These are phyloP conservation scores for Galemys pyrenaicus DNA, from an alignment of 2,113 vertebrate genomes.

Conservation along the genomic window DNA sequence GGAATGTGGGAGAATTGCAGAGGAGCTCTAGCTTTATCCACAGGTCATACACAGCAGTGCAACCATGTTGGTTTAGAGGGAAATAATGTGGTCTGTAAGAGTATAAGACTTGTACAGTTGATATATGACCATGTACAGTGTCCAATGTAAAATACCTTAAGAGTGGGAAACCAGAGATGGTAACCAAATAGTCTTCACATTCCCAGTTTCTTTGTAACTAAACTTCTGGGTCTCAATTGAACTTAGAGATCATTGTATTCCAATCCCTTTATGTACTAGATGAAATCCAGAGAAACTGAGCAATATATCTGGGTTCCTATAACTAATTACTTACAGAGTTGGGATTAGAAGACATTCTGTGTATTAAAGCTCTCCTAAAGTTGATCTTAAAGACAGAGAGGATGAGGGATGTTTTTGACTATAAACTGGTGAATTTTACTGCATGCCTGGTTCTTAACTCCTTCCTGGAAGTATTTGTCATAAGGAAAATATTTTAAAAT, in stretches of 20 bases:
- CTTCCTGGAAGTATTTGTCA: conserved; percentile 21
- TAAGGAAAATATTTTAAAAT: neutral
- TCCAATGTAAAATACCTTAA: neutral
- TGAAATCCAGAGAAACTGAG: neutral
- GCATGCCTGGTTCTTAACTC: neutral
- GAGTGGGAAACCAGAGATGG: neutral
- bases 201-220: neutral
- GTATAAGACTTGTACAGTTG: neutral
- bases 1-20: neutral
- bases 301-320: neutral
- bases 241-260: neutral
- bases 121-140: neutral
- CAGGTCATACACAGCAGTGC: neutral
- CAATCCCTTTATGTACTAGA: neutral
- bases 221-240: neutral
- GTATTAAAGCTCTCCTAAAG: neutral
- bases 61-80: neutral
- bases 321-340: neutral
- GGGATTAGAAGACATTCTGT: neutral
- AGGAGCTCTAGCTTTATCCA: neutral
- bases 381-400: neutral
- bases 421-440: neutral
- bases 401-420: neutral
- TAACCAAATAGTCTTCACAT: neutral
- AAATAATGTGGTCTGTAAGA: neutral